Base-by-base conservation (phyloP, 2,888 invertebrate genomes). In the Drosophila austrosaltans region DNA sequence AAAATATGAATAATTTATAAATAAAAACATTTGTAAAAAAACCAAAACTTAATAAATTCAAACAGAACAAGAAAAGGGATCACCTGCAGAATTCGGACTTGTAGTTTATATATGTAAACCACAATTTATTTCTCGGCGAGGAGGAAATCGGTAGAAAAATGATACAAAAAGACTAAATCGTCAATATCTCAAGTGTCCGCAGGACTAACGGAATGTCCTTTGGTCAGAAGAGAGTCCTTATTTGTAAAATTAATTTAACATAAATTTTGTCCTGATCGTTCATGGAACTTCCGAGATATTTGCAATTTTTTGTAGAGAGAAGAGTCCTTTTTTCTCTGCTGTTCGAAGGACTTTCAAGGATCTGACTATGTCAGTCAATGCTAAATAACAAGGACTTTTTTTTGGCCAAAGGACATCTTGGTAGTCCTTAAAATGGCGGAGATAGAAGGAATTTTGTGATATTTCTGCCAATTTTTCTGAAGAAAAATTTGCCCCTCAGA, bases 361-460 rank as follows among this genome's bases (percentile, higher is more conserved):
- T 10, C 8, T 8, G 1, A 2, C 3, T 10, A 6, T 5, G 6
- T 16, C 42, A 6, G 12, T 16, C 16, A 16, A 42, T 16, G 16
- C 42, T n/a, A 16, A n/a, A 16, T 5, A 42, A n/a, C 6, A 16
- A 42, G 42, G 16, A 16, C 42, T 20, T 5, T 6, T 2, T 16
- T 42, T 1, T 42, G 42, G 16, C 42, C 42, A 42, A 42, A 42
- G 16, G 16, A 16, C 40, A n/a, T 40, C 40, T n/a, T 4, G 40
- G n/a, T 40, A 4, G 40, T 40, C n/a, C 40, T 40, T 40, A n/a
- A 54, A 28, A 54, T 25, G 54, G 28, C 54, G 3, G n/a, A 40
- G 36, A 2, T 36, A 36, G 0, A 6, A 36, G 36, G 36, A 36
- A 4, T 36, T 36, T 36, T 8, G 7, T 7, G 36, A 1, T 36